These are phyloP conservation scores for Hucho hucho DNA, from an alignment of 2,113 vertebrate genomes.

Conservation along the genomic window DNA sequence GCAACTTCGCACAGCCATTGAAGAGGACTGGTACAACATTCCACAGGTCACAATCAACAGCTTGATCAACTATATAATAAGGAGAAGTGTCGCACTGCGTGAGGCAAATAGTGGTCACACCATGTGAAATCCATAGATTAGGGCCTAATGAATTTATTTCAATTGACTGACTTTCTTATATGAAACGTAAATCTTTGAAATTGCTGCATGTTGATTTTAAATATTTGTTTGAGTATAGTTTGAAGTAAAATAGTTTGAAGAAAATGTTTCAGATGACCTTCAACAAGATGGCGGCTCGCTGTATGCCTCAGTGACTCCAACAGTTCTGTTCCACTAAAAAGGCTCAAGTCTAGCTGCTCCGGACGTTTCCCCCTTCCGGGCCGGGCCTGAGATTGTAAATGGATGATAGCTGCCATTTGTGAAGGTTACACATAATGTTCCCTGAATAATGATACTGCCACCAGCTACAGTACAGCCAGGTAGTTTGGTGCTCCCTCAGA, in stretches of 20 bases:
- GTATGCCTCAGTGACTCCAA: slow-evolving; percentile 17
- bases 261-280: slow-evolving; percentile 17
- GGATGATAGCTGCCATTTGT: slow-evolving; percentile 31
- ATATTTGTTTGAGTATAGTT: neutral
- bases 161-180: no score
- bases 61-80: no score
- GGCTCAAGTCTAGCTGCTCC: slow-evolving; percentile 13
- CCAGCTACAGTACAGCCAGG: neutral
- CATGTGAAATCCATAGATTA: no score
- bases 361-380: slow-evolving; percentile 9
- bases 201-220: no score
- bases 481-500: neutral
- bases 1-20: no score
- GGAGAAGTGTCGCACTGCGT: no score
- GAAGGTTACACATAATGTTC: slow-evolving; percentile 45
- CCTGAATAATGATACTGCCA: slow-evolving; percentile 27
- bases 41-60: no score
- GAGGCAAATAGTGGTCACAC: no score
- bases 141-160: no score
- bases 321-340: slow-evolving; percentile 7
- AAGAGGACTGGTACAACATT: no score
- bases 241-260: neutral
- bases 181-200: no score
- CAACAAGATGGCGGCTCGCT: slow-evolving; percentile 1
- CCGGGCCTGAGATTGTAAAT: slow-evolving; percentile 25